phyloP scores from a whole-genome alignment of 2,888 invertebrate genomes.

The Drosophila subquinaria region DNA sequence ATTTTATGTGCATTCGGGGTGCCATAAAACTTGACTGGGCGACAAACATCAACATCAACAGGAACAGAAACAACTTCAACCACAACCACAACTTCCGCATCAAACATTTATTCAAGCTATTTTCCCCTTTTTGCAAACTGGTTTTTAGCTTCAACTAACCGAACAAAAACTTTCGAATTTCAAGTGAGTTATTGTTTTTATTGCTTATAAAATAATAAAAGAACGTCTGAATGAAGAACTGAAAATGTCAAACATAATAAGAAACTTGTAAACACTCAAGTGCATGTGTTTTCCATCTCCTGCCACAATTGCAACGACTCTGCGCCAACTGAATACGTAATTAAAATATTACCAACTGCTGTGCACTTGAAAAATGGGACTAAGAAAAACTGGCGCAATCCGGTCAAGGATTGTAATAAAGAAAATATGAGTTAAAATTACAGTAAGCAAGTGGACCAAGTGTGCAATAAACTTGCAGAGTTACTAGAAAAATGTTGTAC shows the following conservation, averaged over 20 bases:
- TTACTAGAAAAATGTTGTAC: no score
- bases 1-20: slow-evolving; percentile 71
- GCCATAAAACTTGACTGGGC: slow-evolving; percentile 62
- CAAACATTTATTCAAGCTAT: slow-evolving; percentile 60
- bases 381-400: slow-evolving; percentile 1
- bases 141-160: slow-evolving; percentile 3
- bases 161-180: slow-evolving; percentile 16
- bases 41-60: slow-evolving; percentile 29
- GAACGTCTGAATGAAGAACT: slow-evolving; percentile 33
- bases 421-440: slow-evolving; percentile 42
- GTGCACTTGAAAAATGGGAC: slow-evolving; percentile 16
- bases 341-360: slow-evolving; percentile 56
- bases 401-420: slow-evolving; percentile 47
- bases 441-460: background rate
- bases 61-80: slow-evolving; percentile 20
- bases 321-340: slow-evolving; percentile 59
- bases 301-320: slow-evolving; percentile 45
- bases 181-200: slow-evolving; percentile 7
- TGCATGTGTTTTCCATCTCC: slow-evolving; percentile 8
- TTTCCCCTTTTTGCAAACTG: background rate
- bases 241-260: slow-evolving; percentile 36
- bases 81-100: slow-evolving; percentile 23
- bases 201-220: slow-evolving; percentile 39
- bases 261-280: background rate
- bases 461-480: background rate